Conservation (phyloP, 2,888 invertebrate genomes). For the Trissoscelio sp. region DNA sequence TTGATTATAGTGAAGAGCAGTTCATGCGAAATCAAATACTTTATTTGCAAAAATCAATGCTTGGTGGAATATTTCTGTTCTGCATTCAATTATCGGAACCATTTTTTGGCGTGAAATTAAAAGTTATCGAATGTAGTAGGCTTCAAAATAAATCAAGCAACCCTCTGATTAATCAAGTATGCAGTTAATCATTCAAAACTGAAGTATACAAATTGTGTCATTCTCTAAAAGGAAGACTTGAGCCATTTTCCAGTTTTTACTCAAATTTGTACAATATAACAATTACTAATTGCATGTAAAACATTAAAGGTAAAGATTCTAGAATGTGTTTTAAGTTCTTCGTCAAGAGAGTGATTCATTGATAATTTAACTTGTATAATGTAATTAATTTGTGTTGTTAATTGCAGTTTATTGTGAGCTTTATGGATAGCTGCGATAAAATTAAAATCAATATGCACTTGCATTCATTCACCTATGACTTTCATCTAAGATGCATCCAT, state of each 20-base stretch:
- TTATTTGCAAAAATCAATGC: slow-evolving; percentile 87
- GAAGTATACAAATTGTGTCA: too few relatives aligned
- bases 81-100: slow-evolving; percentile 88
- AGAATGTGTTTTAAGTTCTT: too few relatives aligned
- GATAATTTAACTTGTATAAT: too few relatives aligned
- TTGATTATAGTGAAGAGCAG: slow-evolving; percentile 70
- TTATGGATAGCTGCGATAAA: slow-evolving; percentile 88
- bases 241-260: too few relatives aligned
- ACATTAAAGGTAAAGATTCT: too few relatives aligned
- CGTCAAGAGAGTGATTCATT: too few relatives aligned
- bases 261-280: too few relatives aligned
- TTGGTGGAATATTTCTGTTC: slow-evolving; percentile 89
- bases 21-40: slow-evolving; percentile 77
- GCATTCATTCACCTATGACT: slow-evolving; percentile 91
- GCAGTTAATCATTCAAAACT: slow-evolving; percentile 1
- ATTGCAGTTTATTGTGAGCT: slow-evolving; percentile 86
- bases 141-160: slow-evolving; percentile 85
- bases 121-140: slow-evolving; percentile 87
- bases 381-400: slow-evolving; percentile 53
- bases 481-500: slow-evolving; percentile 88
- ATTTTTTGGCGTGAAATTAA: slow-evolving; percentile 88
- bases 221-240: too few relatives aligned
- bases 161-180: slow-evolving; percentile 85
- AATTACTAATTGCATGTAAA: too few relatives aligned
- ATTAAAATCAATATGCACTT: slow-evolving; percentile 89